phyloP scores from a whole-genome alignment of 2,797 vertebrate species.

The Manis pentadactyla region DNA sequence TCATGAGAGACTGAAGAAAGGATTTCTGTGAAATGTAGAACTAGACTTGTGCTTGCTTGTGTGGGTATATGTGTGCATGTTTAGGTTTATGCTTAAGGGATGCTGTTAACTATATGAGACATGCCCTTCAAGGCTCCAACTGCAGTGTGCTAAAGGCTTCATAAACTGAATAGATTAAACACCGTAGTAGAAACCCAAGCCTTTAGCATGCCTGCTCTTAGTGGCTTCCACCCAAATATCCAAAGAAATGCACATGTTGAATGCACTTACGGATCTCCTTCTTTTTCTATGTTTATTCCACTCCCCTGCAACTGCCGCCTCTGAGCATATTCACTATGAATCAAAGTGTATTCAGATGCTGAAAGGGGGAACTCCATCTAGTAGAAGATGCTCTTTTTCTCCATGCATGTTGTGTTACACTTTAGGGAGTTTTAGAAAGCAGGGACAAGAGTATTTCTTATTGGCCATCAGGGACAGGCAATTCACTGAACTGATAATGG shows the following conservation, averaged over 20 bases:
- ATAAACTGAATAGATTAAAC: neutral
- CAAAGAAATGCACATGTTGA: neutral
- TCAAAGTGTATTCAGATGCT: neutral
- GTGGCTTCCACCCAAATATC: neutral
- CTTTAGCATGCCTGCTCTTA: conserved; percentile 11
- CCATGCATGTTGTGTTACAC: neutral
- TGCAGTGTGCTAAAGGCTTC: neutral
- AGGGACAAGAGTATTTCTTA: neutral
- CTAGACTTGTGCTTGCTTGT: neutral
- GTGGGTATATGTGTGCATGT: neutral
- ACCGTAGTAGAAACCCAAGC: neutral
- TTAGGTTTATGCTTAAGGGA: neutral
- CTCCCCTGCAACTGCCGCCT: too few species aligned
- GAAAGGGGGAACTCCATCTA: neutral
- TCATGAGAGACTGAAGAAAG: neutral
- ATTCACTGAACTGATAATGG: neutral
- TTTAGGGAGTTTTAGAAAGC: conserved; percentile 16
- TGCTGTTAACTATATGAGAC: neutral
- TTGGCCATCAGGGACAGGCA: neutral
- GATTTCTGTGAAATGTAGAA: neutral
- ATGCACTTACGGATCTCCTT: neutral
- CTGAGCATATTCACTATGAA: neutral
- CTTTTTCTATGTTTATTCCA: neutral
- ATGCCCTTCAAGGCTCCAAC: conserved; percentile 18
- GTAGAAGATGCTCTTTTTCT: neutral